Base-by-base conservation (phyloP, 2,113 vertebrate species). In the Charadrius vociferus region DNA sequence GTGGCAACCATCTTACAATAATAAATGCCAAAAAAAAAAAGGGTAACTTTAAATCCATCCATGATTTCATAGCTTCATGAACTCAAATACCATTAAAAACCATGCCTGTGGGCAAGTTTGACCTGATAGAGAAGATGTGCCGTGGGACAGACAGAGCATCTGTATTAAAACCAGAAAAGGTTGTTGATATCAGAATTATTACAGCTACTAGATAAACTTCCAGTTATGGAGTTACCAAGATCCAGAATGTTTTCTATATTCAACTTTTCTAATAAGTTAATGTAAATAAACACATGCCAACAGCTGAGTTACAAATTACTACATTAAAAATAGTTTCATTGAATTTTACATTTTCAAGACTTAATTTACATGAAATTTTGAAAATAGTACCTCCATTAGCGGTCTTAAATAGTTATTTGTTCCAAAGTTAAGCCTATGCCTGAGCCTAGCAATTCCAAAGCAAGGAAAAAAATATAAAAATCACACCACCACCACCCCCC, bases 91-190 rank as follows among this genome's bases (percentile, higher is more conserved):
- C 8, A 78, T 16, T 36, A 50, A 68, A 86, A 78, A 50, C 3
- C 8, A 37, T 16, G 16, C 15, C 22, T 58, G 53, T 32, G 22
- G 21, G 29, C 2, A 19, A 82, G 59, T 47, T 26, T 73, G 12
- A 24, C 12, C 6, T 12, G 11, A 47, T 30, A 73, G 29, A 23
- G 2, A 14, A 6, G 7, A 4, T 2, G 5, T 41, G 10, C 11
- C 4, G 3, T 4, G 6, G 37, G 6, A 87, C 15, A 70, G 45
- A 67, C 14, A 53, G 41, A 30, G 3, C 6, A 49, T 26, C 41
- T 78, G 23, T 6, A 5, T 43, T 59, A 45, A 36, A 88, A 77
- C 2, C 11, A 55, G 58, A 20, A 41, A 10, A 66, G 3, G 5
- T 53, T 94, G 19, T 10, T 61, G 59, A 53, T 22, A 70, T 23